Percentiles rank a stretch among this genome's conserved stretches.
Conservation (phyloP, 1,140 invertebrate species). For the Zaprionus nigranus region DNA sequence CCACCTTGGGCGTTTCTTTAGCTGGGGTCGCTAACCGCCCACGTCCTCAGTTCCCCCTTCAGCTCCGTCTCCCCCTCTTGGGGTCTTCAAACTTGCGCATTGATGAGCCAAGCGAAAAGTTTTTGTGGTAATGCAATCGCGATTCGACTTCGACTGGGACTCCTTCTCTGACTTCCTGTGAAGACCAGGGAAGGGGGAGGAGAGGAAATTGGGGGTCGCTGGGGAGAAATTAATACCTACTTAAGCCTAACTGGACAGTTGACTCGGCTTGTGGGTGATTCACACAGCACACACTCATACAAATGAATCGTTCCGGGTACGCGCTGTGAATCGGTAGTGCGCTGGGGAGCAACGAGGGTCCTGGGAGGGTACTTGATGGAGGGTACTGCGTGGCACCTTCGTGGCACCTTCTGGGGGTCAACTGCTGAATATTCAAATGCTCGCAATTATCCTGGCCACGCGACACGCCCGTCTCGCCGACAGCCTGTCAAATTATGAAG, state of each 20-base stretch:
- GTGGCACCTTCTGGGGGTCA: neutral
- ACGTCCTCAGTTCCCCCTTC: neutral
- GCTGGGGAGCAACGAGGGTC: neutral
- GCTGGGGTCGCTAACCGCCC: constrained; percentile 17
- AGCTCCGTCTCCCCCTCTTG: too few relatives aligned
- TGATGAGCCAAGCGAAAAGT: constrained; percentile 51
- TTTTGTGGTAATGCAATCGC: constrained; percentile 71
- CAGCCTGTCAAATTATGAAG: constrained; percentile 67
- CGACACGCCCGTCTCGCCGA: constrained; percentile 38
- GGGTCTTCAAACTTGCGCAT: constrained; percentile 38
- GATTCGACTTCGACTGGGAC: neutral
- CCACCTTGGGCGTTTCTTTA: constrained; percentile 31
- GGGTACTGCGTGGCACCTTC: neutral
- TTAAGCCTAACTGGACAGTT: constrained; percentile 79
- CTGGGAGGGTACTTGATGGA: neutral
- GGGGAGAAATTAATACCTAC: constrained; percentile 81
- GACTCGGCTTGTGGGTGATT: constrained; percentile 68
- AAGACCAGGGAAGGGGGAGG: neutral
- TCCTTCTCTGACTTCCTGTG: constrained; percentile 12
- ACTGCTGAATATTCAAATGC: constrained; percentile 58
- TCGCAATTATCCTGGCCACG: constrained; percentile 60
- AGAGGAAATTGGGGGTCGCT: constrained; percentile 35
- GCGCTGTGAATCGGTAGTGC: neutral
- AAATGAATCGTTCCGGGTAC: constrained; percentile 52
- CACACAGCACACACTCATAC: constrained; percentile 55